Conservation (phyloP, 2,797 vertebrate species). For the Furcifer pardalis region DNA sequence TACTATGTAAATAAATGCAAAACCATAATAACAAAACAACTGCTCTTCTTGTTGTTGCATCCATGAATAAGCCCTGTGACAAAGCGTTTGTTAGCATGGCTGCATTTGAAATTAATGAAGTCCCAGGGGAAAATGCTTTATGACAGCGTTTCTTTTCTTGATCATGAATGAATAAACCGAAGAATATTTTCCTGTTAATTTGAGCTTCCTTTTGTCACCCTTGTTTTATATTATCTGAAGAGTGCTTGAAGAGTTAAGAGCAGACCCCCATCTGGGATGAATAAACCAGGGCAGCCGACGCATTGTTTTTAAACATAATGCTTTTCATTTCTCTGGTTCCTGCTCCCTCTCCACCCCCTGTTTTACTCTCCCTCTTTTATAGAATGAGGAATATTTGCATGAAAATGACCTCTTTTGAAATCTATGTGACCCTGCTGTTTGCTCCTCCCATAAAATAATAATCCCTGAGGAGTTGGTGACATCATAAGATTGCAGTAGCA, state of each 20-base stretch:
- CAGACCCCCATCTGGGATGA: conserved; percentile 19
- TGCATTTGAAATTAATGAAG: conserved; percentile 26
- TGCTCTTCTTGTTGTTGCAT: not conserved
- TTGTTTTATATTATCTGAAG: not conserved
- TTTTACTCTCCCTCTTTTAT: conserved; percentile 28
- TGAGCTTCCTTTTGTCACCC: conserved; percentile 18
- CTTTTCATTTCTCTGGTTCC: conserved; percentile 24
- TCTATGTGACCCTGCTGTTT: conserved; percentile 51
- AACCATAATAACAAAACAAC: not conserved
- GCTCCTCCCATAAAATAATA: conserved; percentile 56
- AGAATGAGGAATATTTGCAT: conserved; percentile 51
- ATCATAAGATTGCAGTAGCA: conserved; percentile 45
- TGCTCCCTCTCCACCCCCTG: not conserved
- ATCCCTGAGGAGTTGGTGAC: conserved; percentile 49
- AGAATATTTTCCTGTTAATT: not conserved
- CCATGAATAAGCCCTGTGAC: not conserved
- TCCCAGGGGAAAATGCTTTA: conserved; percentile 5
- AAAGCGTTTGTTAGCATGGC: not conserved
- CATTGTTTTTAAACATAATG: accelerated
- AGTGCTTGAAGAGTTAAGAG: not conserved
- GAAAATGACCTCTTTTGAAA: conserved; percentile 53
- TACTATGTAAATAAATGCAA: not conserved
- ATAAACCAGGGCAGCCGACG: not conserved
- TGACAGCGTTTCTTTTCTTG: conserved; percentile 13
- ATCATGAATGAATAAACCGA: not conserved